Percentiles rank a stretch among this genome's conserved stretches.
These are phyloP conservation scores for Myiothlypis coronata DNA, from an alignment of 2,797 vertebrate species.

Conservation along the genomic window DNA sequence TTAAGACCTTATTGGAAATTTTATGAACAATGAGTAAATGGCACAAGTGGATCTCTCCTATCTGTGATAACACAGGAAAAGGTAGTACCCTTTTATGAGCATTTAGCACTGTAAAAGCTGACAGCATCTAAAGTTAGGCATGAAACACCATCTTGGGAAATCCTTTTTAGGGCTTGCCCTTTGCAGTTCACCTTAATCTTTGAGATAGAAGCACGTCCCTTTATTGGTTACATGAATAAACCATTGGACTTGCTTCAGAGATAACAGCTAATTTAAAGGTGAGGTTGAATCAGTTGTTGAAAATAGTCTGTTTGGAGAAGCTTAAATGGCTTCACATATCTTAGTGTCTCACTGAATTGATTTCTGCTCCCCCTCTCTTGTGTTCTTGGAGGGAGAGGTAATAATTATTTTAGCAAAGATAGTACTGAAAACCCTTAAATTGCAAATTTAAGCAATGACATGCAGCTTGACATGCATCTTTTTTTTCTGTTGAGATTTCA, in stretches of 20 bases:
- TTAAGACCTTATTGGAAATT: background rate
- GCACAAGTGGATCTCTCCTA: slow-evolving; percentile 1
- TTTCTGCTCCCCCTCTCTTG: background rate
- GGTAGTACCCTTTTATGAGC: slow-evolving; percentile 17
- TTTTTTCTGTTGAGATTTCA: background rate
- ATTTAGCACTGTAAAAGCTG: slow-evolving; percentile 41
- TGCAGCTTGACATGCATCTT: background rate
- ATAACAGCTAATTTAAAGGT: slow-evolving; percentile 29
- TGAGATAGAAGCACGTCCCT: background rate
- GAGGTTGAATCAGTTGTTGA: slow-evolving; percentile 38
- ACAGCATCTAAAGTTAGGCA: slow-evolving; percentile 70
- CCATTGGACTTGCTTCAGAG: slow-evolving; percentile 8
- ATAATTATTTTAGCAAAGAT: slow-evolving; percentile 22
- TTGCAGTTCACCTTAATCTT: slow-evolving; percentile 25
- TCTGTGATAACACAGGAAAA: slow-evolving; percentile 18
- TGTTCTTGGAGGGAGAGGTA: background rate
- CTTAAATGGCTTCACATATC: slow-evolving; percentile 8
- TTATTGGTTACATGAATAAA: slow-evolving; percentile 17
- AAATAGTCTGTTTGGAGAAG: slow-evolving; percentile 8
- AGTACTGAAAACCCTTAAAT: background rate
- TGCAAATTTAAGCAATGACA: background rate
- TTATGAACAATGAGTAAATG: background rate
- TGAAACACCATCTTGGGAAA: slow-evolving; percentile 3
- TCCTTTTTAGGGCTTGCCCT: slow-evolving; percentile 31
- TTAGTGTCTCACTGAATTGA: background rate